Base-by-base conservation (phyloP, 2,113 vertebrate species). In the Elgaria multicarinata region DNA sequence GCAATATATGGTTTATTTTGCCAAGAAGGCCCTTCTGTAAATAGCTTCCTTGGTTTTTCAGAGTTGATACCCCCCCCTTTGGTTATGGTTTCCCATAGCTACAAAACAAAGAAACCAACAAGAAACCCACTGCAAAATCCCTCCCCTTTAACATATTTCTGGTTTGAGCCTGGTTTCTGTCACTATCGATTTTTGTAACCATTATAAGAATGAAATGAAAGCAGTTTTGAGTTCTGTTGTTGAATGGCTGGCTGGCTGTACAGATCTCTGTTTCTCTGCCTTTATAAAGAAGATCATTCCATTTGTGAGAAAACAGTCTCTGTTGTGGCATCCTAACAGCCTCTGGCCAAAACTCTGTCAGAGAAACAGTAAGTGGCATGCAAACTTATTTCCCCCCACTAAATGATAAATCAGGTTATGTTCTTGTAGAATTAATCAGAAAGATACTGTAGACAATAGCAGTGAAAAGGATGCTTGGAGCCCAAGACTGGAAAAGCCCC, bases 281-380 rank as follows among this genome's bases (percentile, higher is more conserved):
- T 93, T 93, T 86, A 87, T 94, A 83, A 92, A 92, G 87, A 93
- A 88, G 82, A 89, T 90, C 1, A 28, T 93, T 93, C 90, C 64
- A 71, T 92, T 93, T 94, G 83, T 74, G 90, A 94, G 76, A 58
- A 90, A 86, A 24, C 33, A 28, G 1, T 46, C 94, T 92, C 71
- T 91, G 80, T 3, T 88, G 81, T 95, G 90, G 92, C 92, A 91
- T 90, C 26, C 26, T 88, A 83, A 87, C 81, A 64, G 75, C 69
- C 88, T 91, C 71, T 91, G 75, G 89, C 66, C 93, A 93, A 75
- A 87, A 92, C 13, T 69, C 39, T 94, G 86, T 89, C 74, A 94
- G 36, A 92, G 53, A 86, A 85, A 88, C 2, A 92, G 1, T 82
- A 94, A 92, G 28, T 90, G 36, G 7, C 50, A 89, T 79, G 9